Evolutionary conservation across 2,113 vertebrate genomes (phyloP), one percentile per base, ranked within the genome.

Genomic region (Apeltes quadracus): DNA sequence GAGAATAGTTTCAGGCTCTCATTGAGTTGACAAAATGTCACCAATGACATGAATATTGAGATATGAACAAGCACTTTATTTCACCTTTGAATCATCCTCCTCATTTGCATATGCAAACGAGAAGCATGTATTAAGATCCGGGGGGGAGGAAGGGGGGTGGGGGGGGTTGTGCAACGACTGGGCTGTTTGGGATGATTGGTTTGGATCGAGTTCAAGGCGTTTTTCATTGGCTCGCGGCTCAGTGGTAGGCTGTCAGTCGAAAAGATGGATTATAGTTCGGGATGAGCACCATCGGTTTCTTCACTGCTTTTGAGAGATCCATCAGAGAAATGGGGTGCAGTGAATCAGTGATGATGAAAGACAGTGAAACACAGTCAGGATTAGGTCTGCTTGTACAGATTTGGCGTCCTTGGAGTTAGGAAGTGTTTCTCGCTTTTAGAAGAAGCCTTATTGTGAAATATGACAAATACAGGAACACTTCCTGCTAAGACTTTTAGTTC

Each of bases 51-150:
- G 50, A 66, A 78, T 62, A 50, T 67, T 76, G 43, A 74, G 67
- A 73, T 51, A 56, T 57, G 70, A 75, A 64, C 50, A 56, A 61
- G 32, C 50, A 61, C 57, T 87, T 71, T 43, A 67, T 78, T 87
- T 81, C 68, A 78, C 62, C 73, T 81, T 83, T 82, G 76, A 84
- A 89, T 87, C 72, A 66, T 81, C 62, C 27, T 62, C 46, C 22
- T 76, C 66, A 88, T 92, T 89, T 84, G 69, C 74, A 89, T 85
- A 91, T 90, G 79, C 78, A 90, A 83, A 91, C 87, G 41, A 85
- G 66, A 25, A 46, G 63, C 63, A 72, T 73, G 55, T 69, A 66
- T 82, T 73, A 69, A 73, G 81, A 85, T 87, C 73, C 83, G 78
- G 44, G 61, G 20, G 23, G 63, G 70, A 54, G 29, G 29, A 29